Evolutionary conservation across 2,888 invertebrate genomes (phyloP).

Genomic region (Brenthis daphne): DNA sequence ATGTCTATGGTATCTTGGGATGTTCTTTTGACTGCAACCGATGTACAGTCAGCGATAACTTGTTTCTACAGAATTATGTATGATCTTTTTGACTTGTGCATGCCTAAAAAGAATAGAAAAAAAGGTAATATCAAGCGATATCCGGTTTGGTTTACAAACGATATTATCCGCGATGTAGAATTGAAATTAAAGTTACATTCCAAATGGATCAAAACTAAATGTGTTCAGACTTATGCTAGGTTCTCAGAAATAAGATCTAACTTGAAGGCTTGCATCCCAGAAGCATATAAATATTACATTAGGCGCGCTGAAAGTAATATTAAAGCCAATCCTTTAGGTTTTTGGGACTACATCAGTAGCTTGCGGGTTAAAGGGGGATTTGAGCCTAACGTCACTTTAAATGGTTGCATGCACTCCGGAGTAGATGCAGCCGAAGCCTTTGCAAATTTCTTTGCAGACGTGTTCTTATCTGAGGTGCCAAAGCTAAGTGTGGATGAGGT

Average conservation of each 20-base stretch:
- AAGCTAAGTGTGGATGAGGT: too few species aligned
- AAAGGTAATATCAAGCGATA: neutral
- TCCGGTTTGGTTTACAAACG: constrained; percentile 7
- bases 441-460: too few species aligned
- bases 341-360: constrained; percentile 5
- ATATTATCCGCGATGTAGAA: neutral
- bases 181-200: neutral
- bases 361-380: constrained; percentile 11
- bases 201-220: neutral
- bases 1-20: too few species aligned
- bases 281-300: neutral
- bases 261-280: constrained; percentile 1
- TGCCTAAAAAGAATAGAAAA: too few species aligned
- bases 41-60: too few species aligned
- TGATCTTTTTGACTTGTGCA: too few species aligned
- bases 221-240: neutral
- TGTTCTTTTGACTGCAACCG: too few species aligned
- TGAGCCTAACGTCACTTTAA: too few species aligned
- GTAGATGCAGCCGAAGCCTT: too few species aligned
- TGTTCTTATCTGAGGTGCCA: too few species aligned
- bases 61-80: too few species aligned
- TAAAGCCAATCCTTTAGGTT: constrained; percentile 5
- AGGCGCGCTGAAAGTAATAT: constrained; percentile 9
- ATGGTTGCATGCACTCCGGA: too few species aligned
- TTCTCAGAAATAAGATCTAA: constrained; percentile 5